Evolutionary conservation across 2,888 invertebrate species (phyloP).

Genomic region (Ryuthela nishihirai): DNA sequence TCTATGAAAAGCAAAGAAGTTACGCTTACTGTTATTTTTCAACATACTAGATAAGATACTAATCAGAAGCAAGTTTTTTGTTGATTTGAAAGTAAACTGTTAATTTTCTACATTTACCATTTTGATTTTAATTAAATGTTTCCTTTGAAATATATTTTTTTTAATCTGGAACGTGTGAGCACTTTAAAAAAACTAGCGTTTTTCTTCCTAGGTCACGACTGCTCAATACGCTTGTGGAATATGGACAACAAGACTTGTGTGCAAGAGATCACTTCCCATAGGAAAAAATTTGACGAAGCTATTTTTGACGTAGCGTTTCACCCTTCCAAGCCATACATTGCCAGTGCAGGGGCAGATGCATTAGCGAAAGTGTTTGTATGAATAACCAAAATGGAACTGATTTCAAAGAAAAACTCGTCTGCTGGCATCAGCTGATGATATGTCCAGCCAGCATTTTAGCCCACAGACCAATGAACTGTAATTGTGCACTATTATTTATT

Average conservation of each 20-base stretch:
- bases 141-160: no score
- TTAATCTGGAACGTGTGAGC: no score
- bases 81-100: no score
- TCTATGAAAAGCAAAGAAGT: no score
- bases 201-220: slow-evolving; percentile 56
- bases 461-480: slow-evolving; percentile 37
- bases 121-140: no score
- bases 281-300: slow-evolving; percentile 99
- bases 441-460: slow-evolving; percentile 36
- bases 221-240: slow-evolving; percentile 60
- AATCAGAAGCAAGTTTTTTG: no score
- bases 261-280: slow-evolving; percentile 98
- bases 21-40: no score
- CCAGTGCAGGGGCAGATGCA: slow-evolving; percentile 97
- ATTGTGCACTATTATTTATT: slow-evolving; percentile 36
- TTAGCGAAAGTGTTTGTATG: slow-evolving; percentile 97
- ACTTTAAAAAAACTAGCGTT: no score
- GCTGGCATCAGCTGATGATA: slow-evolving; percentile 7
- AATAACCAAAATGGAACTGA: slow-evolving; percentile 40
- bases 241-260: slow-evolving; percentile 94
- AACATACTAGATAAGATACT: no score
- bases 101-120: no score
- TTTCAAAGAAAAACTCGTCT: slow-evolving; percentile 7
- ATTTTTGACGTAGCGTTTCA: slow-evolving; percentile 99
- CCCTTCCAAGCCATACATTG: slow-evolving; percentile 96